A percentile compares a stretch with the other conserved stretches of the same genome.
These are phyloP conservation scores for Toxonevra muliebris DNA, from an alignment of 2,888 invertebrate species.

Conservation along the genomic window DNA sequence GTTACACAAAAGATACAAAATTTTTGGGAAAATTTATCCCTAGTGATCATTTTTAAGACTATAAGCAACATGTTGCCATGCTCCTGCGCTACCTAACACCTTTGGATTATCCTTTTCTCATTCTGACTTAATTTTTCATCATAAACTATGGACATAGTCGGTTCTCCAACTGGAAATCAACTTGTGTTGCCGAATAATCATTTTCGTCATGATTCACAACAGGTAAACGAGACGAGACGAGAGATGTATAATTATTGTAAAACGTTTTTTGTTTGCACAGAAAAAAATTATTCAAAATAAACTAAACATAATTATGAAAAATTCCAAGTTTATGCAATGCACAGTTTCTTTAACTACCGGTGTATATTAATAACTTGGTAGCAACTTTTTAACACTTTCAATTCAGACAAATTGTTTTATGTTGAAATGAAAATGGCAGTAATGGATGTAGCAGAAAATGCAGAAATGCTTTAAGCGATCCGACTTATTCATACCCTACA, in stretches of 20 bases:
- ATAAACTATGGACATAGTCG: conserved; percentile 62
- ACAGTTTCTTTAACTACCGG: not conserved
- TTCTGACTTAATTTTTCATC: conserved; percentile 8
- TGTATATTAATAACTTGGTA: too few species aligned
- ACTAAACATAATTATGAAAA: not conserved
- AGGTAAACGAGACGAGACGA: conserved; percentile 57
- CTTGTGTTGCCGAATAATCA: conserved; percentile 64
- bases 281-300: not conserved
- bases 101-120: not conserved
- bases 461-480: too few species aligned
- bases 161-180: conserved; percentile 57
- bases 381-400: too few species aligned
- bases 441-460: too few species aligned
- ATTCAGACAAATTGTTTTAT: too few species aligned
- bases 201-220: conserved; percentile 63
- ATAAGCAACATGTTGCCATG: not conserved
- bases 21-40: not conserved
- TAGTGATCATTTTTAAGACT: conserved; percentile 3
- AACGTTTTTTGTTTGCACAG: not conserved
- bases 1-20: not conserved
- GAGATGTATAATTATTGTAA: not conserved
- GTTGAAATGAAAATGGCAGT: too few species aligned
- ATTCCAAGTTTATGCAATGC: not conserved
- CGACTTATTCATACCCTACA: too few species aligned
- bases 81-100: not conserved